A percentile compares a stretch with the other conserved stretches of the same genome.
Evolutionary conservation across 2,888 invertebrate species (phyloP).

Genomic region (Ischnus inquisitorius): DNA sequence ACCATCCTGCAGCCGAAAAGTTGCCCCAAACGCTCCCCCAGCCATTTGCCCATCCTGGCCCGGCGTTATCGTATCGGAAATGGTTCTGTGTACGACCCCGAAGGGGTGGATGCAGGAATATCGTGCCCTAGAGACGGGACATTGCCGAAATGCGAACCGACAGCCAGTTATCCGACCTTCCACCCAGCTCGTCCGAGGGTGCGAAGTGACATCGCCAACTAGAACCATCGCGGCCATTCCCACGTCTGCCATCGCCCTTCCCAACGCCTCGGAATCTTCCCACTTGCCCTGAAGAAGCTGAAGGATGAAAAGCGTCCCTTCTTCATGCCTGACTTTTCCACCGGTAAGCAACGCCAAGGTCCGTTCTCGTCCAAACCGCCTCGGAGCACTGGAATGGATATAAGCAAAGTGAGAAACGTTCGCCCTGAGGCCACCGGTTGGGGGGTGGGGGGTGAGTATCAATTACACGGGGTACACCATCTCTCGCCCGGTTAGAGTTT

Average conservation of each 20-base stretch:
- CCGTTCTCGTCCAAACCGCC: too few relatives aligned
- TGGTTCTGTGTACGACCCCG: neutral
- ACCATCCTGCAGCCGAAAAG: conserved; percentile 1
- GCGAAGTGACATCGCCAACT: conserved; percentile 24
- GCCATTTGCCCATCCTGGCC: neutral
- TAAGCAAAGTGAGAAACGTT: neutral
- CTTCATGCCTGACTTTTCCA: too few relatives aligned
- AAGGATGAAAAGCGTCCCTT: too few relatives aligned
- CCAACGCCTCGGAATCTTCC: neutral
- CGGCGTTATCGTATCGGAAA: conserved; percentile 15
- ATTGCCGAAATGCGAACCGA: conserved; percentile 21
- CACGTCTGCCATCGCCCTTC: neutral
- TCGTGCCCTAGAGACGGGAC: conserved; percentile 37
- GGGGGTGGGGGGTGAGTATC: conserved; percentile 79
- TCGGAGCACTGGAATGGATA: neutral
- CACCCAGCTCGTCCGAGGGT: conserved; percentile 9
- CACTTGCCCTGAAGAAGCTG: too few relatives aligned
- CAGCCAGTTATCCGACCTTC: neutral
- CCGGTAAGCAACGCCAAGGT: too few relatives aligned
- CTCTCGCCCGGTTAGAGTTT: conserved; percentile 79
- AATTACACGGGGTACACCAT: conserved; percentile 80
- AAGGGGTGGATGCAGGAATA: conserved; percentile 17
- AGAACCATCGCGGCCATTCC: too few relatives aligned
- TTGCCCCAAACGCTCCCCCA: too few relatives aligned
- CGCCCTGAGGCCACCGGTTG: neutral